These are phyloP conservation scores for Drosophila arawakana DNA, from an alignment of 1,140 invertebrate genomes.

Conservation along the genomic window DNA sequence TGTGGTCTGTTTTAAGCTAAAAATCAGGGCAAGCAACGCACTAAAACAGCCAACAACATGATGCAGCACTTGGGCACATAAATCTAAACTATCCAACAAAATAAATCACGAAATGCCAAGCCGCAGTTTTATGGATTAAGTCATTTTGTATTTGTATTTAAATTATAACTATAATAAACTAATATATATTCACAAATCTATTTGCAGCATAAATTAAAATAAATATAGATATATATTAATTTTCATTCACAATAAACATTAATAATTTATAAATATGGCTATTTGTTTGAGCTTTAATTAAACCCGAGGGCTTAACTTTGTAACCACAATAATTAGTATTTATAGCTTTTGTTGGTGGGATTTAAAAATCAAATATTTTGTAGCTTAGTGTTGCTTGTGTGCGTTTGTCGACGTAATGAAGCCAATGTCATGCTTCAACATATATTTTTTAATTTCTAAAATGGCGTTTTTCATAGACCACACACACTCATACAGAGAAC, in stretches of 20 bases:
- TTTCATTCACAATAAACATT: slow-evolving; percentile 1
- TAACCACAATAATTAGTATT: background rate
- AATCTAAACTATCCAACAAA: slow-evolving; percentile 48
- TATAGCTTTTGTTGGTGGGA: background rate
- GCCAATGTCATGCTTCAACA: slow-evolving; percentile 59
- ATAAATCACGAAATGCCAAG: slow-evolving; percentile 20
- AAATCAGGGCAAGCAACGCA: slow-evolving; percentile 58
- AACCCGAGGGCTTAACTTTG: background rate
- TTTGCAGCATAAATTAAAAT: slow-evolving; percentile 6
- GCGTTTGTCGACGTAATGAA: slow-evolving; percentile 40
- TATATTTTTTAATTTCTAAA: slow-evolving; percentile 66
- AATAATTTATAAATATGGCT: background rate
- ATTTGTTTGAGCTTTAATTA: background rate
- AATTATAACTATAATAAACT: background rate
- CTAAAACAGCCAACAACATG: slow-evolving; percentile 49
- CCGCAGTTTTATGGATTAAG: slow-evolving; percentile 12
- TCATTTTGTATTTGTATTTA: background rate
- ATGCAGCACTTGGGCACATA: slow-evolving; percentile 40
- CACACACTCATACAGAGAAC: slow-evolving; percentile 6
- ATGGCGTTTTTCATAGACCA: slow-evolving; percentile 48
- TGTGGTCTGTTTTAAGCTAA: slow-evolving; percentile 31
- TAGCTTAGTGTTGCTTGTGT: slow-evolving; percentile 34
- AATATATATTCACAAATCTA: background rate
- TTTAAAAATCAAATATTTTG: slow-evolving; percentile 12
- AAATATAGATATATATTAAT: background rate